Conservation (phyloP, 2,888 invertebrate genomes). For the Plebejus argus region DNA sequence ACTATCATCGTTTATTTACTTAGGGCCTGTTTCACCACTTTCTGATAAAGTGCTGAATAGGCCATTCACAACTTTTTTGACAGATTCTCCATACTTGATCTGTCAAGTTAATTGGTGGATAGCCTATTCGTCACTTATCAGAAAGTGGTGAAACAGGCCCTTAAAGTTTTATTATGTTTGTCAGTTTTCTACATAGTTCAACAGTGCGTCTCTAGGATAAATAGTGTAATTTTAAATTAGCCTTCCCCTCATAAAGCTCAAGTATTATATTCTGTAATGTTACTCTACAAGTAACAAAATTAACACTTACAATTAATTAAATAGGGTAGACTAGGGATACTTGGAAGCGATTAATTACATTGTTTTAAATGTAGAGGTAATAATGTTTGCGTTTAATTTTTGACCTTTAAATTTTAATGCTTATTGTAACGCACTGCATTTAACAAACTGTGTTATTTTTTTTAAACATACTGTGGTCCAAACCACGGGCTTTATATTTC, state of each 20-base stretch:
- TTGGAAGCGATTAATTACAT: background rate
- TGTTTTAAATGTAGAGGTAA: background rate
- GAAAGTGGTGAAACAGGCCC: too few relatives aligned
- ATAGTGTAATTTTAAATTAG: too few relatives aligned
- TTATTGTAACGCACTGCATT: background rate
- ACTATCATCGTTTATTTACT: background rate
- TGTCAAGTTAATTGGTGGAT: too few relatives aligned
- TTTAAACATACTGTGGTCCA: background rate
- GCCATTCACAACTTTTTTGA: too few relatives aligned
- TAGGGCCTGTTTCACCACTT: too few relatives aligned
- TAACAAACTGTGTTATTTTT: background rate
- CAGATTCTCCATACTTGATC: too few relatives aligned
- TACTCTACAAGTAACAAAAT: background rate
- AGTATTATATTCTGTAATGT: background rate
- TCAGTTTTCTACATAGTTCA: background rate
- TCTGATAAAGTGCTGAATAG: too few relatives aligned
- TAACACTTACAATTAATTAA: background rate
- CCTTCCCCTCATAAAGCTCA: too few relatives aligned
- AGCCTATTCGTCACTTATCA: too few relatives aligned
- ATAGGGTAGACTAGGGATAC: background rate
- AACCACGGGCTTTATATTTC: background rate
- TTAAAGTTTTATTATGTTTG: too few relatives aligned
- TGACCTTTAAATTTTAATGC: slow-evolving; percentile 5
- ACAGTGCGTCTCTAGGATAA: background rate
- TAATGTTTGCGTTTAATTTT: background rate